Evolutionary conservation across 2,113 vertebrate genomes (phyloP).

Genomic region (Callocephalon fimbriatum): DNA sequence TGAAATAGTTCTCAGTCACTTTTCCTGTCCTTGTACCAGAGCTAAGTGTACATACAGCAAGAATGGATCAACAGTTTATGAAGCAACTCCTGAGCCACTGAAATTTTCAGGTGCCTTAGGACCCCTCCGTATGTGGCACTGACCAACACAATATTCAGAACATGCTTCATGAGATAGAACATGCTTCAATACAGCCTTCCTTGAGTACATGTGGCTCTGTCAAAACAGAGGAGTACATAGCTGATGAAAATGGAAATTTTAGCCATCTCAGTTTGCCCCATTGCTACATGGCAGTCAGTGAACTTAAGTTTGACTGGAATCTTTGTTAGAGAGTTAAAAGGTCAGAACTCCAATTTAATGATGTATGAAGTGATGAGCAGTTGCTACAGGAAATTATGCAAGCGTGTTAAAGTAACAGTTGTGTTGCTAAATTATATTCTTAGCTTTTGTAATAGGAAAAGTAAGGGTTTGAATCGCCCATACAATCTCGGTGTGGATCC

Average conservation of each 20-base stretch:
- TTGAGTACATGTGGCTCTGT: not conserved
- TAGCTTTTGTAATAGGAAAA: constrained; percentile 10
- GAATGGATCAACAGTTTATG: not conserved
- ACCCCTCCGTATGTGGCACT: not conserved
- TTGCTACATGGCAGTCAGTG: not conserved
- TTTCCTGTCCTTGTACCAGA: not conserved
- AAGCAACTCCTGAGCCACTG: not conserved
- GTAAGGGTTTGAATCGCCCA: not conserved
- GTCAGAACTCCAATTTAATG: not conserved
- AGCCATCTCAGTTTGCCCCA: not conserved
- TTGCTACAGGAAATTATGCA: constrained; percentile 10
- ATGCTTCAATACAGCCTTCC: not conserved
- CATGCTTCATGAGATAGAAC: not conserved
- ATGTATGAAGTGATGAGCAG: not conserved
- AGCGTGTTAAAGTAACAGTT: not conserved
- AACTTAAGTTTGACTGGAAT: not conserved
- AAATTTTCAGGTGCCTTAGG: not conserved
- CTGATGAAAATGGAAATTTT: not conserved
- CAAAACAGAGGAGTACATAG: not conserved
- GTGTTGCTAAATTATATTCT: constrained; percentile 6
- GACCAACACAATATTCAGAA: not conserved
- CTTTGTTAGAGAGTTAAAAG: not conserved
- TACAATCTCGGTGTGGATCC: not conserved
- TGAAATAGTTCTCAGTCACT: not conserved
- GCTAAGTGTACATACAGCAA: not conserved